A percentile compares a stretch with the other conserved stretches of the same genome.
These are phyloP conservation scores for Neogobius melanostomus DNA, from an alignment of 2,113 vertebrate genomes.

Conservation along the genomic window DNA sequence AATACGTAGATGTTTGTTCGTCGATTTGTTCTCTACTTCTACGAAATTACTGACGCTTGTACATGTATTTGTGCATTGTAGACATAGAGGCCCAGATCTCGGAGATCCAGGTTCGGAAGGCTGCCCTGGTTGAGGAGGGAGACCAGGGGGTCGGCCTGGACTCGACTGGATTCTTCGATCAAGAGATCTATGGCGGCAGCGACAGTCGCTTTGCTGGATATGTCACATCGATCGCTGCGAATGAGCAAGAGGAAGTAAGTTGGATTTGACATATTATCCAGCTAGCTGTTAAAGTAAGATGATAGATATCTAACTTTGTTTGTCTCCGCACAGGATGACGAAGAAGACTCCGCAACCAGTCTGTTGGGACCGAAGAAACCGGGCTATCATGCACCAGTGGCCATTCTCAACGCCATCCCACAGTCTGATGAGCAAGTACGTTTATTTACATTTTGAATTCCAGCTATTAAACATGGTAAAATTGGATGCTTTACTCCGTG, in stretches of 20 bases:
- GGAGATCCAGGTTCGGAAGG: constrained; percentile 97
- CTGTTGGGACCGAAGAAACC: constrained; percentile 96
- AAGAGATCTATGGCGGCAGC: constrained; percentile 97
- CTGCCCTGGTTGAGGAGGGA: constrained; percentile 85
- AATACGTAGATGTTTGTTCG: not conserved
- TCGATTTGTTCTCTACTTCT: not conserved
- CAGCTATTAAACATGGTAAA: not conserved
- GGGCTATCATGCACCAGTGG: constrained; percentile 95
- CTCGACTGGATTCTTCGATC: constrained; percentile 95
- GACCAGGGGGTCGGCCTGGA: constrained; percentile 94
- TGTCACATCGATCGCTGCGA: constrained; percentile 96
- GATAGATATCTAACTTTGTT: not conserved
- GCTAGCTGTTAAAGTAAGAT: too few species aligned
- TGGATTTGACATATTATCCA: not conserved
- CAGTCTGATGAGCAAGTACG: constrained; percentile 94
- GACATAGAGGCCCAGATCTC: constrained; percentile 99
- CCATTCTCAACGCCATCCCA: constrained; percentile 95
- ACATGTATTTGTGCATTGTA: constrained; percentile 39
- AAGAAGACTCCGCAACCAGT: constrained; percentile 93
- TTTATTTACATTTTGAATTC: not conserved
- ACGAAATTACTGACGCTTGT: not conserved
- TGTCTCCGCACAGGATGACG: constrained; percentile 85
- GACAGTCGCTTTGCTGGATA: constrained; percentile 97
- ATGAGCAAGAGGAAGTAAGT: constrained; percentile 96
- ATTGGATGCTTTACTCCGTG: too few species aligned